These are phyloP conservation scores for Gortyna flavago DNA, from an alignment of 2,888 invertebrate species.

Conservation along the genomic window DNA sequence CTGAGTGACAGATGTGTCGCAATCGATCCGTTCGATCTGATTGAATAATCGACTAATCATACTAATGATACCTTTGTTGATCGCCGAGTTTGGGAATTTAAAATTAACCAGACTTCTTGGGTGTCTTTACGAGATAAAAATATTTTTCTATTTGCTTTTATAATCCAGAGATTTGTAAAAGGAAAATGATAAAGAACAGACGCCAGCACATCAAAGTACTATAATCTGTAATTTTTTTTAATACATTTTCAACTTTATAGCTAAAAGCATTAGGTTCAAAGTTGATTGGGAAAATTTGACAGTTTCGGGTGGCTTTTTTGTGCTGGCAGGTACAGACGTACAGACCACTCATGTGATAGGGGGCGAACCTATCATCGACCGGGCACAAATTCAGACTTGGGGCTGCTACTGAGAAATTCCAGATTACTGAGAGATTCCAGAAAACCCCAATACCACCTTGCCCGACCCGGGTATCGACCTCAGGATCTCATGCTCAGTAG, in stretches of 20 bases:
- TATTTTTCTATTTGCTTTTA: neutral
- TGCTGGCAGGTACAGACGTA: too few species aligned
- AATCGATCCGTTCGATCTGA: slow-evolving; percentile 70
- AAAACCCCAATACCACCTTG: neutral
- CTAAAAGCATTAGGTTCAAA: too few species aligned
- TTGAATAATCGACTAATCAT: slow-evolving; percentile 65
- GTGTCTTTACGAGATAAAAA: neutral
- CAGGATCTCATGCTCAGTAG: neutral
- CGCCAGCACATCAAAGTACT: too few species aligned
- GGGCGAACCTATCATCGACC: too few species aligned
- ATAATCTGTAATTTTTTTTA: too few species aligned
- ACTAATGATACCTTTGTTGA: slow-evolving; percentile 59
- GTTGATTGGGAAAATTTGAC: too few species aligned
- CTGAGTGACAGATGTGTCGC: slow-evolving; percentile 72
- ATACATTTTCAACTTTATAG: too few species aligned
- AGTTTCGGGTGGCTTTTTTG: too few species aligned
- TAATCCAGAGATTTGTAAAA: neutral
- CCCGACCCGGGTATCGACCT: neutral
- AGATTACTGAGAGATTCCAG: neutral
- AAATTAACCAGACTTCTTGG: neutral
- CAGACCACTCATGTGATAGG: too few species aligned
- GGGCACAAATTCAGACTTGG: neutral
- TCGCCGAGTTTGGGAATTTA: slow-evolving; percentile 22
- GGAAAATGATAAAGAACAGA: neutral
- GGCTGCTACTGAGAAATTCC: neutral